phyloP scores from a whole-genome alignment of 64 coral and sea anemone species.

The Stylophora pistillata region DNA sequence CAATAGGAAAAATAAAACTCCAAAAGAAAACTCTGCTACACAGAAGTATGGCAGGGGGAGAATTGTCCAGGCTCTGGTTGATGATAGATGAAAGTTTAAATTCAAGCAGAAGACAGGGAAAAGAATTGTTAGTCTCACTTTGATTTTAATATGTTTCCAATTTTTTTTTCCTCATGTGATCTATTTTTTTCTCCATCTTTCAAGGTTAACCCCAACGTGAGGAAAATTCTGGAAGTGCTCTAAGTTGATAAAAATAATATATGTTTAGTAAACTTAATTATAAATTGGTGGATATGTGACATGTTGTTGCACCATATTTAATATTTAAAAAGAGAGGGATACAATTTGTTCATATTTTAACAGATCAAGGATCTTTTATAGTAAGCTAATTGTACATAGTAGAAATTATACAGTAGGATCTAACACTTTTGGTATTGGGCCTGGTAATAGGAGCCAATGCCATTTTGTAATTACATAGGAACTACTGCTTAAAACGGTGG shows the following conservation, averaged over 20 bases:
- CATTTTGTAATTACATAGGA: background rate
- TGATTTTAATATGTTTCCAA: background rate
- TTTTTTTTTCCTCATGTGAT: background rate
- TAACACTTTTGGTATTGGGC: background rate
- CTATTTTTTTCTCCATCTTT: background rate
- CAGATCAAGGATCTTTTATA: background rate
- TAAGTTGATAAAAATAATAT: slow-evolving; percentile 1
- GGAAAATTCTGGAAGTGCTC: slow-evolving; percentile 77
- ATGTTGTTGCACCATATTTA: slow-evolving; percentile 19
- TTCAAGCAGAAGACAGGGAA: too few relatives aligned
- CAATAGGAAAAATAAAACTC: too few relatives aligned
- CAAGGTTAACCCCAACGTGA: slow-evolving; percentile 83
- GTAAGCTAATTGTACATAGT: background rate
- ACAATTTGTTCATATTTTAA: background rate
- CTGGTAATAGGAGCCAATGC: background rate
- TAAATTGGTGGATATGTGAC: background rate
- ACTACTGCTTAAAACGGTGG: too few relatives aligned
- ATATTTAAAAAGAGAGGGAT: background rate
- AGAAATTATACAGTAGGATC: background rate
- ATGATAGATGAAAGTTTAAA: too few relatives aligned
- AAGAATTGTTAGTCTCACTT: background rate
- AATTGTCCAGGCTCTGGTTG: too few relatives aligned
- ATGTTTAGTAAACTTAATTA: background rate
- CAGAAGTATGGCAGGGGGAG: too few relatives aligned
- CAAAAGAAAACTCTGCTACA: too few relatives aligned